phyloP scores from a whole-genome alignment of 2,113 vertebrate species.

The Mormyrus lacerda region DNA sequence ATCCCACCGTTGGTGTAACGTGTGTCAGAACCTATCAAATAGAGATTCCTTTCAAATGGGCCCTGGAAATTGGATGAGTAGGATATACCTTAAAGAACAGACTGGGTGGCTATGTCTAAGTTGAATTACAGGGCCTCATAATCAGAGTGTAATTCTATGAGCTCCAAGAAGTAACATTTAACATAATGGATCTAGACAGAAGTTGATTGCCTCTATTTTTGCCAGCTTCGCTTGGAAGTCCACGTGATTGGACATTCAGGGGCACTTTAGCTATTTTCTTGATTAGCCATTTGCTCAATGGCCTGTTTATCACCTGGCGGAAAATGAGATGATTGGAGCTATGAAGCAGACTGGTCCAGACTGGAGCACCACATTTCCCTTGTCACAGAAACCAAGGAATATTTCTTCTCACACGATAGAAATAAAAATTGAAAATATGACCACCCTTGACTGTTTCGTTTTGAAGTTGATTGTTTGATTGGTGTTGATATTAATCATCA shows the following conservation, averaged over 20 bases:
- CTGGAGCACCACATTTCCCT: background rate
- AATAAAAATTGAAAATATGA: background rate
- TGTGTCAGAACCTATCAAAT: background rate
- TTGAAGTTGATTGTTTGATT: background rate
- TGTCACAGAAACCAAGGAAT: background rate
- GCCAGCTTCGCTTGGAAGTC: background rate
- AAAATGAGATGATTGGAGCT: background rate
- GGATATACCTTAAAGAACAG: background rate
- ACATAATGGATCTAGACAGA: background rate
- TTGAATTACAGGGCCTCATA: background rate
- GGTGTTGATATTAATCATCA: background rate
- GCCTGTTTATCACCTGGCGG: background rate
- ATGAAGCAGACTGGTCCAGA: background rate
- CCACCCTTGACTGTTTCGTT: background rate
- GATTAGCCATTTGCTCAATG: conserved; percentile 8
- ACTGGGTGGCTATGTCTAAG: background rate
- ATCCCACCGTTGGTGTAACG: background rate
- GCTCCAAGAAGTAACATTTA: background rate
- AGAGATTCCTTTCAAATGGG: background rate
- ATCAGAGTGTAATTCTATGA: background rate
- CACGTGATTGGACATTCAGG: background rate
- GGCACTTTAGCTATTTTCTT: background rate
- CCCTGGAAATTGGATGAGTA: background rate
- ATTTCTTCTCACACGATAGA: background rate
- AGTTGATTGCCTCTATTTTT: background rate